Evolutionary conservation across 2,888 invertebrate species (phyloP).

Genomic region (Protodeltote pygarga): DNA sequence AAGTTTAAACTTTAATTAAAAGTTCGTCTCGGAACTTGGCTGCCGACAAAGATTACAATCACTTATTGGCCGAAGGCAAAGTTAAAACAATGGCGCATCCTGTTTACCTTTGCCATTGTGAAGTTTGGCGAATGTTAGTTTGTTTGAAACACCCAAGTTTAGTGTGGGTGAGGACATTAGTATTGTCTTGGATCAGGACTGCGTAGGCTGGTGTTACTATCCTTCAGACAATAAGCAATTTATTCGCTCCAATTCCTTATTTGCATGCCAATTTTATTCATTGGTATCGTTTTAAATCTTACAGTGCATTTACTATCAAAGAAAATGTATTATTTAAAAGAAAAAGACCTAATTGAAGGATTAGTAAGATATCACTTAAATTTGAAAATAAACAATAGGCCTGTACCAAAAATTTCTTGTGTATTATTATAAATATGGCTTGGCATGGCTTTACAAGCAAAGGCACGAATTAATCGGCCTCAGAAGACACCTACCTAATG

Average conservation of each 20-base stretch:
- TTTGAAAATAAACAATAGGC: no score
- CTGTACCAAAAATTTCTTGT: neutral
- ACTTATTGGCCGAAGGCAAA: slow-evolving; percentile 49
- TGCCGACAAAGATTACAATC: slow-evolving; percentile 48
- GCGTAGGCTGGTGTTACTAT: slow-evolving; percentile 43
- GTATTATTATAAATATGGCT: neutral
- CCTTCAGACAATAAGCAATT: slow-evolving; percentile 53
- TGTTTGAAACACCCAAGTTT: slow-evolving; percentile 43
- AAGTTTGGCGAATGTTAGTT: slow-evolving; percentile 47
- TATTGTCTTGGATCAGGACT: slow-evolving; percentile 46
- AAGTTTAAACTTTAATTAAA: slow-evolving; percentile 45
- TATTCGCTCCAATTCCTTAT: slow-evolving; percentile 49
- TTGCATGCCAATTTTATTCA: slow-evolving; percentile 55
- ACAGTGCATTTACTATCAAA: neutral
- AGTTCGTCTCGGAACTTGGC: slow-evolving; percentile 33
- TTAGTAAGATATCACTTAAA: no score
- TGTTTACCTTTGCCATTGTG: slow-evolving; percentile 47
- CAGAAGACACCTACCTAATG: slow-evolving; percentile 28
- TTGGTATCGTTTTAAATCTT: slow-evolving; percentile 32
- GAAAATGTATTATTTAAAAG: neutral
- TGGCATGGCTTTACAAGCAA: neutral
- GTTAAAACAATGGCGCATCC: slow-evolving; percentile 50
- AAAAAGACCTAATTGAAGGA: no score
- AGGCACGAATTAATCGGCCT: slow-evolving; percentile 17
- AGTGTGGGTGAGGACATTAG: slow-evolving; percentile 54